phyloP scores from a whole-genome alignment of 2,113 vertebrate genomes.

The Poeciliopsis retropinna region DNA sequence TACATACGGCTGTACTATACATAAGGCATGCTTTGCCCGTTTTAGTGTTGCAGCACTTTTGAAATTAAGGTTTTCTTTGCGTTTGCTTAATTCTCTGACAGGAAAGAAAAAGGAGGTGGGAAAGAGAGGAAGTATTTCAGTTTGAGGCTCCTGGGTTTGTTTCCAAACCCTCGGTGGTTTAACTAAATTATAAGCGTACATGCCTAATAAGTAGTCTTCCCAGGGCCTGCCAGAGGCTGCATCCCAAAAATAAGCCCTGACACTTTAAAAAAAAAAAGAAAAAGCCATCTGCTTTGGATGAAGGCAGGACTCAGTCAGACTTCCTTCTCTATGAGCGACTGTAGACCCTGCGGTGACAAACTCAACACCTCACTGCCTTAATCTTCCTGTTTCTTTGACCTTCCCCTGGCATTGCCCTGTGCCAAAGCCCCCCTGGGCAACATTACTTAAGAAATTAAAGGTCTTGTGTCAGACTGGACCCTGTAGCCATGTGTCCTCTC shows the following conservation, averaged over 20 bases:
- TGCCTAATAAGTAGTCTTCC: conserved; percentile 75
- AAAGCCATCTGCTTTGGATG: conserved; percentile 79
- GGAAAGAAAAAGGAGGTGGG: conserved; percentile 28
- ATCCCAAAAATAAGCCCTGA: conserved; percentile 75
- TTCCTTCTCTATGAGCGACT: conserved; percentile 56
- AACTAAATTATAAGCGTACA: conserved; percentile 69
- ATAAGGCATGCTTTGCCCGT: neutral
- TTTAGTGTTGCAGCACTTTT: neutral
- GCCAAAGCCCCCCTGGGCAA: conserved; percentile 54
- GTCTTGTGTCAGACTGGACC: conserved; percentile 55
- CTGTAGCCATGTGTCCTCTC: conserved; percentile 54
- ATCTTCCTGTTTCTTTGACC: conserved; percentile 70
- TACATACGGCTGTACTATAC: neutral
- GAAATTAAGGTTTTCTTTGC: conserved; percentile 27
- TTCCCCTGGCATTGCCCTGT: conserved; percentile 34
- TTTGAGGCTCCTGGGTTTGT: conserved; percentile 66
- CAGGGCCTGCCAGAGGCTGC: conserved; percentile 72
- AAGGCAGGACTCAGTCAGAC: conserved; percentile 48
- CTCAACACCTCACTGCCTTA: conserved; percentile 73
- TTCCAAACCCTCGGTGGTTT: conserved; percentile 74
- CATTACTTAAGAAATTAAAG: conserved; percentile 58
- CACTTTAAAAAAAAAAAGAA: conserved; percentile 69
- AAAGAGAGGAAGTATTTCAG: conserved; percentile 43
- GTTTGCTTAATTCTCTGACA: conserved; percentile 32
- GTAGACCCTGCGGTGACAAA: conserved; percentile 76